Evolutionary conservation across 2,797 vertebrate genomes (phyloP), one percentile per base, ranked within the genome.

Genomic region (Enteromius fasciolatus): DNA sequence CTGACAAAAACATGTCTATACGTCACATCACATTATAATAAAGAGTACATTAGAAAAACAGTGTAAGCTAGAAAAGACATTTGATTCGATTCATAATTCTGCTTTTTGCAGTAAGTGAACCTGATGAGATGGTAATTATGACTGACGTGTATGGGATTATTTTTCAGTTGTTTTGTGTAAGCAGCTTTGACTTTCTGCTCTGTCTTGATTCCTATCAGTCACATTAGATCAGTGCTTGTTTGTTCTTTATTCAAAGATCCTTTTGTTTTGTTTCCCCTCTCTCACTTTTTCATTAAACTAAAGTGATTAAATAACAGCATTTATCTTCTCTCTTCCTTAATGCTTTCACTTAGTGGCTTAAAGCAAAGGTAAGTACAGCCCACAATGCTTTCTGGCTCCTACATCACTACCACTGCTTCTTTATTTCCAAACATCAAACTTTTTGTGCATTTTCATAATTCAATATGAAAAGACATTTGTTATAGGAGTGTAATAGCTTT

Each of bases 291-390:
- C 78, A 39, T 87, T 82, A 90, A 90, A 89, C 88, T 90, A 87
- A 83, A 73, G 15, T 77, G 76, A 87, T 67, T 57, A 87, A 85
- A 44, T 90, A 4, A 89, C 92, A 95, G 95, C 90, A 92, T 96
- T 93, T 94, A 88, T 94, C 91, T 95, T 95, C 95, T 94, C 91
- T 95, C 93, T 94, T 83, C 89, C 90, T 92, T 91, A 92, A 95
- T 95, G 95, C 96, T 95, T 96, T 94, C 97, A 86, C 94, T 96
- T 97, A 99, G 98, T 99, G 98, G 98, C 98, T 99, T 95, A 99
- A 99, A 95, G 98, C 98, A 94, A 99, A 99, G 98, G 98, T 99
- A 98, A 98, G 96, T 89, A 57, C 89, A 77, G 59, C 59, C 57
- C 66, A 46, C 31, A 74, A 57, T 36, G 41, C 17, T 44, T 82